Percentiles rank a stretch among this genome's conserved stretches.
These are phyloP conservation scores for Nymphalis urticae DNA, from an alignment of 2,888 invertebrate species.

Conservation along the genomic window DNA sequence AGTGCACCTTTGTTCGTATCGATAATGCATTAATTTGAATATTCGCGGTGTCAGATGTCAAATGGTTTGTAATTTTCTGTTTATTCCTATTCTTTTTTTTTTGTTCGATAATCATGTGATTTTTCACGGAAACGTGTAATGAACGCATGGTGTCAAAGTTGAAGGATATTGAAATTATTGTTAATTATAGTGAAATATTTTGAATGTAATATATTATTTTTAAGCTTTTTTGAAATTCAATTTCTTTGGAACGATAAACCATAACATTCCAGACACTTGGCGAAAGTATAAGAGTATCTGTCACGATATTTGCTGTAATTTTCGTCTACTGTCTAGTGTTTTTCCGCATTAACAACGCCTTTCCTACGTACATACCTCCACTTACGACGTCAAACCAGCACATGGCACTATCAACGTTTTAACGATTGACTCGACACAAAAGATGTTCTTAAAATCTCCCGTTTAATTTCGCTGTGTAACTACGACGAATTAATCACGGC, in stretches of 20 bases:
- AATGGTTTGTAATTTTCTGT: slow-evolving; percentile 79
- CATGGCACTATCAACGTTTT: too few relatives aligned
- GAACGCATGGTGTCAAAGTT: slow-evolving; percentile 29
- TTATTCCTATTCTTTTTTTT: slow-evolving; percentile 57
- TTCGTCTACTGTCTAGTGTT: too few relatives aligned
- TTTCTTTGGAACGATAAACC: too few relatives aligned
- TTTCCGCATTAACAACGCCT: too few relatives aligned
- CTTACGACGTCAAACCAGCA: too few relatives aligned
- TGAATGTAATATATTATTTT: too few relatives aligned
- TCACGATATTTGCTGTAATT: too few relatives aligned
- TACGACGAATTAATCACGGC: slow-evolving; percentile 69
- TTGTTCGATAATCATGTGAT: slow-evolving; percentile 55
- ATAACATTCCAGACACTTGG: too few relatives aligned
- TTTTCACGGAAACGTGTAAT: slow-evolving; percentile 60
- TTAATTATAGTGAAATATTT: slow-evolving; percentile 28
- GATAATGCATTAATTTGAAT: slow-evolving; percentile 82
- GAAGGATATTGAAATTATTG: slow-evolving; percentile 34
- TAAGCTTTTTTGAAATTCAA: too few relatives aligned
- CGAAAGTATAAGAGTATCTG: too few relatives aligned
- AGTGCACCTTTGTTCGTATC: slow-evolving; percentile 73
- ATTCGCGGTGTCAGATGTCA: slow-evolving; percentile 82
- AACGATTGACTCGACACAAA: not conserved
- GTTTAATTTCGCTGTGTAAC: slow-evolving; percentile 42
- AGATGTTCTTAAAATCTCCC: slow-evolving; percentile 12
- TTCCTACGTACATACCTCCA: too few relatives aligned